Evolutionary conservation across 2,888 invertebrate genomes (phyloP).

Genomic region (Noctua comes): DNA sequence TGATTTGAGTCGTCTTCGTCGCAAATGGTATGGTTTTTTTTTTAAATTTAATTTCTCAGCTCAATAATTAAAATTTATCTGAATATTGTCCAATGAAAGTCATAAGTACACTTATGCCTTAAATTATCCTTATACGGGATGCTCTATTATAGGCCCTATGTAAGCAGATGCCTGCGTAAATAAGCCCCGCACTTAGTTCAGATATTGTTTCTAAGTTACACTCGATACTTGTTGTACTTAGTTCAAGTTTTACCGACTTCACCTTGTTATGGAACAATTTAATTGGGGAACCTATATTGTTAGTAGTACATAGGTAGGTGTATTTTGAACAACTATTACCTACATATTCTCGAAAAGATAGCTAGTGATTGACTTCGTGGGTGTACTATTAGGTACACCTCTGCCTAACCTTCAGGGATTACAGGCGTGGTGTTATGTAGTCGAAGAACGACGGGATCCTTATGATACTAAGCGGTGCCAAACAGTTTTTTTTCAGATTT

Average conservation of each 20-base stretch:
- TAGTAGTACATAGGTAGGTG: neutral
- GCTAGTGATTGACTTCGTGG: no score
- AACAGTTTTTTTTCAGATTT: neutral
- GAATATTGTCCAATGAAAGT: neutral
- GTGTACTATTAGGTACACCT: no score
- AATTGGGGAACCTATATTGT: slow-evolving; percentile 2
- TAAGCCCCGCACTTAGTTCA: slow-evolving; percentile 15
- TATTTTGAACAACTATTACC: neutral
- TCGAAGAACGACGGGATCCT: no score
- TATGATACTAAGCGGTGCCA: neutral
- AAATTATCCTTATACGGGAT: neutral
- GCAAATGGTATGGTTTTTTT: no score
- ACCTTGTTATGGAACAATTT: slow-evolving; percentile 17
- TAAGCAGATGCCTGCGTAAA: slow-evolving; percentile 10
- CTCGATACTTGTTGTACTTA: slow-evolving; percentile 34
- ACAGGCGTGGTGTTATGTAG: no score
- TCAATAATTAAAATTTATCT: neutral
- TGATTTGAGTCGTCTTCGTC: neutral
- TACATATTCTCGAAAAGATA: no score
- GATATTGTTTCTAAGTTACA: slow-evolving; percentile 26
- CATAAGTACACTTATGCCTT: neutral
- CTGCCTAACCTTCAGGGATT: no score
- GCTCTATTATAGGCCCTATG: neutral
- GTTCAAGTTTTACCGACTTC: slow-evolving; percentile 41
- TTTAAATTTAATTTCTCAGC: neutral